Evolutionary conservation across 2,888 invertebrate genomes (phyloP).

Genomic region (Camptogramma bilineatum): DNA sequence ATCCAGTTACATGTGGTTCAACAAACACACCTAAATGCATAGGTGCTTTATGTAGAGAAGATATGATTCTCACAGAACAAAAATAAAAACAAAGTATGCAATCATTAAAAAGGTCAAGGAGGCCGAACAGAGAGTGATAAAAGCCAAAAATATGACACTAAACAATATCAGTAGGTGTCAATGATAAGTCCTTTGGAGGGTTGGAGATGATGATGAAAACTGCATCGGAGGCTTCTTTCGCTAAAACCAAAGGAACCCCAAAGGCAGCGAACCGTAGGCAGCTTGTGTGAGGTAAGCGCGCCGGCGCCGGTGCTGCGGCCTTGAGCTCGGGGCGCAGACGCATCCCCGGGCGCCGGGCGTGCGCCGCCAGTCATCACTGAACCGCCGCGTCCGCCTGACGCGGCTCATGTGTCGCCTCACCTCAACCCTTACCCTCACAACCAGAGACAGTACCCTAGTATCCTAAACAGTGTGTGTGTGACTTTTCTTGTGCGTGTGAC

Average conservation of each 20-base stretch:
- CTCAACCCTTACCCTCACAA: slow-evolving; percentile 48
- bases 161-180: neutral
- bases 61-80: too few species aligned
- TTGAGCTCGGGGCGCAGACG: slow-evolving; percentile 63
- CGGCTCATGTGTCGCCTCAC: slow-evolving; percentile 68
- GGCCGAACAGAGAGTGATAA: neutral
- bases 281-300: slow-evolving; percentile 53
- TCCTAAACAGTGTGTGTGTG: slow-evolving; percentile 68
- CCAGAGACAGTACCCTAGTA: slow-evolving; percentile 44
- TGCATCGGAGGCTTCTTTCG: slow-evolving; percentile 20
- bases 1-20: too few species aligned
- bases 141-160: neutral
- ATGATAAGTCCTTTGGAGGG: neutral
- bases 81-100: too few species aligned
- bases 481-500: slow-evolving; percentile 70
- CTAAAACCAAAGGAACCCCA: slow-evolving; percentile 38
- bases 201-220: neutral
- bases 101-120: too few species aligned
- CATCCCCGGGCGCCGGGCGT: slow-evolving; percentile 60
- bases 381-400: slow-evolving; percentile 83
- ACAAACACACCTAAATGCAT: too few species aligned
- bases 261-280: slow-evolving; percentile 46
- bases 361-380: slow-evolving; percentile 72
- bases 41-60: too few species aligned
- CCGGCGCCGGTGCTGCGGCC: slow-evolving; percentile 46